phyloP scores from a whole-genome alignment of 2,113 vertebrate species.

The Crotalus tigris region DNA sequence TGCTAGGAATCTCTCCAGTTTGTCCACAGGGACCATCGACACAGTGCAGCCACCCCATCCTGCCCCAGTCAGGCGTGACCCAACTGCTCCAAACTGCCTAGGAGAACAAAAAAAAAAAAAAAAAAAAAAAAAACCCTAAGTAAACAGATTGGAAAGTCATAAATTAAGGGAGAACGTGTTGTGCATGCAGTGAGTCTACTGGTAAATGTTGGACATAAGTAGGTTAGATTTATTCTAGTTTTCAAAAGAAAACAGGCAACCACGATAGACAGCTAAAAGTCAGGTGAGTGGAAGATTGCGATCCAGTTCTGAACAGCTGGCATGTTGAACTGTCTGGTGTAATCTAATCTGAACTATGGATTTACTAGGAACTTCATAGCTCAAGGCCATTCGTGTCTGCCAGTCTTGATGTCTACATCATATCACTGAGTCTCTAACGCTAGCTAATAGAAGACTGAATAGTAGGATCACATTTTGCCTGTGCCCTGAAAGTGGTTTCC shows the following conservation, averaged over 20 bases:
- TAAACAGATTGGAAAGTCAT: slow-evolving; percentile 24
- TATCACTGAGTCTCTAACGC: not conserved
- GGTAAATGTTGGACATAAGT: not conserved
- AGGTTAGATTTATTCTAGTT: not conserved
- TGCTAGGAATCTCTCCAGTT: slow-evolving; percentile 78
- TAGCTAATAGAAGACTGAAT: not conserved
- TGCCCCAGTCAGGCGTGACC: slow-evolving; percentile 93
- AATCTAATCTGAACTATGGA: not conserved
- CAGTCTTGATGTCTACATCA: not conserved
- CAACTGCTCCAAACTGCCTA: slow-evolving; percentile 87
- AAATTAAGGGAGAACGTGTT: slow-evolving; percentile 18
- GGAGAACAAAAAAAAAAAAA: slow-evolving; percentile 40
- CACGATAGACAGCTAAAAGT: not conserved
- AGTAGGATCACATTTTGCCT: not conserved
- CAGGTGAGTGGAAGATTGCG: not conserved
- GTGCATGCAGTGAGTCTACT: not conserved
- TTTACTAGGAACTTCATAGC: not conserved
- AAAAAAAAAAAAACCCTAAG: not conserved
- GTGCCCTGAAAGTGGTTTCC: not conserved
- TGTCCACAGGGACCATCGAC: slow-evolving; percentile 87
- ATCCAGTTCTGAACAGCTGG: not conserved
- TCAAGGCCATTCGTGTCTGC: not conserved
- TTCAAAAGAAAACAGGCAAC: not conserved
- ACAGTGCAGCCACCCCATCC: slow-evolving; percentile 97
- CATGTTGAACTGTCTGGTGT: not conserved